phyloP scores from a whole-genome alignment of 2,888 invertebrate species.

The Scaptomyza cyrtandrae region DNA sequence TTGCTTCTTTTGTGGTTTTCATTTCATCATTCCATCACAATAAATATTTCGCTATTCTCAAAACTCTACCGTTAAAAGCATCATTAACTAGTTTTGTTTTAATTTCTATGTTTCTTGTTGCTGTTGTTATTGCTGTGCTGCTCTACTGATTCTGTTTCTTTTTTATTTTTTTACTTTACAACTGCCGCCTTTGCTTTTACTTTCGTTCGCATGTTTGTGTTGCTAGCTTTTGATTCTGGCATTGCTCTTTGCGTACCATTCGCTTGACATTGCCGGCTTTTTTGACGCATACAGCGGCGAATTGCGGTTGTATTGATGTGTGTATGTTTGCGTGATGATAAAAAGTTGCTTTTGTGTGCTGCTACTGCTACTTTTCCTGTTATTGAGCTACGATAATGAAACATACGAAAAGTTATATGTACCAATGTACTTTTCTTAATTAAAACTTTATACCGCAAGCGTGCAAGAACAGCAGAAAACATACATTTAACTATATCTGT shows the following conservation, averaged over 20 bases:
- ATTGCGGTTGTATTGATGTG: constrained; percentile 35
- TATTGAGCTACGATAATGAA: constrained; percentile 52
- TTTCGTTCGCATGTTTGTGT: constrained; percentile 65
- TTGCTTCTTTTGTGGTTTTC: constrained; percentile 16
- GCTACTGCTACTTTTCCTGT: constrained; percentile 33
- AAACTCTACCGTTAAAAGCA: constrained; percentile 38
- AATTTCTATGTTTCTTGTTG: constrained; percentile 44
- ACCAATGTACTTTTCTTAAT: constrained; percentile 36
- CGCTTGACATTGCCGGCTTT: constrained; percentile 61
- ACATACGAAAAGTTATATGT: constrained; percentile 14
- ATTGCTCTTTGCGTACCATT: constrained; percentile 39
- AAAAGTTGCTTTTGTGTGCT: constrained; percentile 32
- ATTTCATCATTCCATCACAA: constrained; percentile 9
- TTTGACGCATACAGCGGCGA: constrained; percentile 53
- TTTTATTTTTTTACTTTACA: not conserved
- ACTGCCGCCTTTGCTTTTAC: constrained; percentile 64
- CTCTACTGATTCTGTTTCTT: not conserved
- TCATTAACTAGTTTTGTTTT: constrained; percentile 58
- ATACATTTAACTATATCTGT: constrained; percentile 19
- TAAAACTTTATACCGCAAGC: constrained; percentile 39
- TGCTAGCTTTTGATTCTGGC: constrained; percentile 35
- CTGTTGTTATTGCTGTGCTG: not conserved
- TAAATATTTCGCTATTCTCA: constrained; percentile 11
- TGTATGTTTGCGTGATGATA: constrained; percentile 33
- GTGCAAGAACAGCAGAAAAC: constrained; percentile 25